phyloP scores from a whole-genome alignment of 2,113 vertebrate species.

The Sander vitreus region DNA sequence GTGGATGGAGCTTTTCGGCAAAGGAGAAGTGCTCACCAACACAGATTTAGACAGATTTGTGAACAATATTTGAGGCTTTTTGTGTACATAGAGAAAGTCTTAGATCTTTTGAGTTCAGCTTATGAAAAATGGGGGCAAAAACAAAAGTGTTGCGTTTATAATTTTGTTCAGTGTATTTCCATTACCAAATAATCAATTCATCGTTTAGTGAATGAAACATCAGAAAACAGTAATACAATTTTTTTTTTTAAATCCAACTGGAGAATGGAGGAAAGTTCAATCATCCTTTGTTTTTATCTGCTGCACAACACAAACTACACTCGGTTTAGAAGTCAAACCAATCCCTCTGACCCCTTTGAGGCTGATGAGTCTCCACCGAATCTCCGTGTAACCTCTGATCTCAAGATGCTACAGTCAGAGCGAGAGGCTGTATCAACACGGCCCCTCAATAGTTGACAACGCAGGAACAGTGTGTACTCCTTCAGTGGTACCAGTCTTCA shows the following conservation, averaged over 20 bases:
- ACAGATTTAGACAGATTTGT: too few species aligned
- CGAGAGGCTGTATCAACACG: conserved; percentile 20
- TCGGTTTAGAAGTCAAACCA: not conserved
- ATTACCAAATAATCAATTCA: too few species aligned
- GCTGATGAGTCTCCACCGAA: conserved; percentile 6
- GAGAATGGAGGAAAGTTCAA: conserved; percentile 5
- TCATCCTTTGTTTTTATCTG: not conserved
- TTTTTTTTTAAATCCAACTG: too few species aligned
- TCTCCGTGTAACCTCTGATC: conserved; percentile 39
- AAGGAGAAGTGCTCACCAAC: too few species aligned
- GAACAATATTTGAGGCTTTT: too few species aligned
- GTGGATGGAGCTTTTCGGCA: too few species aligned
- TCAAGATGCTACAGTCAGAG: conserved; percentile 16
- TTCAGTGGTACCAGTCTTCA: conserved; percentile 34
- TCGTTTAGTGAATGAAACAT: not conserved
- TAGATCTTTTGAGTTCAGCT: too few species aligned
- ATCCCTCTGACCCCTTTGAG: not conserved
- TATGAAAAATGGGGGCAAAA: too few species aligned
- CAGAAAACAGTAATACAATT: not conserved
- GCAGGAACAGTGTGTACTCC: conserved; percentile 64
- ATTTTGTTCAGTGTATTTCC: too few species aligned
- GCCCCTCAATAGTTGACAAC: conserved; percentile 15
- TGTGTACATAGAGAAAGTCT: too few species aligned
- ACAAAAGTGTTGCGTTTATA: too few species aligned
- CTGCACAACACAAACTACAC: not conserved